phyloP scores from a whole-genome alignment of 2,113 vertebrate species.

The Strigops habroptila region DNA sequence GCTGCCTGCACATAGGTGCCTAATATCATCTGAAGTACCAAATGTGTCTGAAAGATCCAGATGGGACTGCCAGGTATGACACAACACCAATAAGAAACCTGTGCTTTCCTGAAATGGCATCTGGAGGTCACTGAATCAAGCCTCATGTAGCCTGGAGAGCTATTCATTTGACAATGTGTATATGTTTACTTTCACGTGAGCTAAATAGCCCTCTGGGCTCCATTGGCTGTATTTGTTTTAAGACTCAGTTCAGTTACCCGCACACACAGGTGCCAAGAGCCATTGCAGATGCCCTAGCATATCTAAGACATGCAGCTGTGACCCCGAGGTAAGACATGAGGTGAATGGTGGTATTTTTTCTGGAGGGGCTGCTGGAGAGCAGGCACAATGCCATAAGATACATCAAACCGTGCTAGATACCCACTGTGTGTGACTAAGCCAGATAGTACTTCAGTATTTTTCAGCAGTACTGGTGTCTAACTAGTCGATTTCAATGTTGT shows the following conservation, averaged over 20 bases:
- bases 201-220: background rate
- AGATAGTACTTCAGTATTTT: background rate
- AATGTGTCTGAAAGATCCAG: background rate
- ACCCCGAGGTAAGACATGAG: background rate
- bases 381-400: background rate
- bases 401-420: background rate
- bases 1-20: background rate
- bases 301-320: background rate
- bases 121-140: background rate
- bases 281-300: background rate
- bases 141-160: background rate
- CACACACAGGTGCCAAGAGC: background rate
- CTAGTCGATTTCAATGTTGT: background rate
- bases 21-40: background rate
- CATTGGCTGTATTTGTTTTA: background rate
- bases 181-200: background rate
- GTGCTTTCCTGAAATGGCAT: background rate
- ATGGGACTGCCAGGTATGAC: background rate
- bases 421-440: background rate
- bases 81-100: background rate
- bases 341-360: fast-evolving
- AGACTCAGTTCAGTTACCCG: background rate
- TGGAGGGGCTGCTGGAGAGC: background rate
- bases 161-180: background rate
- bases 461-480: background rate